Conservation (phyloP, 2,113 vertebrate species). For the Proteles cristata region DNA sequence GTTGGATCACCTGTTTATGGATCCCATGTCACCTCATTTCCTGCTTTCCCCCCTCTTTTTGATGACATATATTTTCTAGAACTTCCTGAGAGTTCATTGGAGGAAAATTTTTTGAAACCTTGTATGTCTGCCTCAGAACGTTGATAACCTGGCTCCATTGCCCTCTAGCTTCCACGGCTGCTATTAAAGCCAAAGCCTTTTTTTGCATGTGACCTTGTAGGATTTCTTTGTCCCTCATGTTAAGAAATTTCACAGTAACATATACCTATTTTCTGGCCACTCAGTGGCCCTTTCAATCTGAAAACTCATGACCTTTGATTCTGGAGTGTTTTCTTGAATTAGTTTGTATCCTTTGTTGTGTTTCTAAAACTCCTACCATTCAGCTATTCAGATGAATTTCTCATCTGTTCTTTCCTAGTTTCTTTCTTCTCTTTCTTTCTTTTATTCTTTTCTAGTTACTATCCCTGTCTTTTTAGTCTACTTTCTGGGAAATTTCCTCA, state of each 20-base stretch:
- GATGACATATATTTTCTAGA: not conserved
- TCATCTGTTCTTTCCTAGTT: not conserved
- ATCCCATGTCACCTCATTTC: not conserved
- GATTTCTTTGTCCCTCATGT: not conserved
- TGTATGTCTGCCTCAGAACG: not conserved
- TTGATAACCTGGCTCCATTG: rapidly evolving
- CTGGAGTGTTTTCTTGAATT: not conserved
- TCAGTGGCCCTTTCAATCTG: not conserved
- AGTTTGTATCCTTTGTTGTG: not conserved
- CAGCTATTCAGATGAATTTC: not conserved
- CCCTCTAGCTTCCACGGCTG: not conserved
- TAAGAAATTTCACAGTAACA: not conserved
- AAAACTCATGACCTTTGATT: not conserved
- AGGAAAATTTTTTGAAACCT: not conserved
- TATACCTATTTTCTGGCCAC: not conserved
- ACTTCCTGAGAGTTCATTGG: not conserved
- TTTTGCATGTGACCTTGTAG: not conserved
- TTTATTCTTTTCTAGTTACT: not conserved
- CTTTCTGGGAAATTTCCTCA: slow-evolving; percentile 16
- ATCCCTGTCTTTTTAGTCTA: not conserved
- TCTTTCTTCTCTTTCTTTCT: not conserved
- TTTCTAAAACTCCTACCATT: not conserved
- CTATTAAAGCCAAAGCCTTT: not conserved
- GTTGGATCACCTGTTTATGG: not conserved
- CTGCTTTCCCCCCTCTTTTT: not conserved